A percentile compares a stretch with the other conserved stretches of the same genome.
phyloP scores from a whole-genome alignment of 2,888 invertebrate species.

The Malthinus seriepunctatus region DNA sequence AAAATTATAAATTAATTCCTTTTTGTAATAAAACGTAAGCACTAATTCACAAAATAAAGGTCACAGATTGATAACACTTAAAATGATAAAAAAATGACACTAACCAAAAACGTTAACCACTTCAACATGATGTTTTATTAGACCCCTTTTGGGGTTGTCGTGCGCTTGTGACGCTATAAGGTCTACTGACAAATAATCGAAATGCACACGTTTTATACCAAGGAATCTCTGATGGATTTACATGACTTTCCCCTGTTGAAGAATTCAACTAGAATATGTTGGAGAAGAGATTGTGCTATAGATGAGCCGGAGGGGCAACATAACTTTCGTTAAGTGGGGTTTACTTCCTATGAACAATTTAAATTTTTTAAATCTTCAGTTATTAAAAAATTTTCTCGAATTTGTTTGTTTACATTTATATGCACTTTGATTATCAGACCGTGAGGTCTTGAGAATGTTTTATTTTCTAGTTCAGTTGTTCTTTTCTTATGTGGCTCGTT shows the following conservation, averaged over 20 bases:
- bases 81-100: constrained; percentile 38
- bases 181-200: constrained; percentile 47
- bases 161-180: constrained; percentile 47
- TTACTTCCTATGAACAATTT: constrained; percentile 15
- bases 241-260: constrained; percentile 44
- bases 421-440: neutral
- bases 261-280: constrained; percentile 12
- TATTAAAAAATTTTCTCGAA: neutral
- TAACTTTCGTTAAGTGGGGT: constrained; percentile 24
- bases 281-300: constrained; percentile 14
- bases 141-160: constrained; percentile 41
- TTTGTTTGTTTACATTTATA: constrained; percentile 5
- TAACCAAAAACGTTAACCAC: constrained; percentile 55
- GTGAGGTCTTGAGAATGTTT: neutral
- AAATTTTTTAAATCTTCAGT: neutral
- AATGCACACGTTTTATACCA: constrained; percentile 47
- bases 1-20: constrained; percentile 3
- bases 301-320: constrained; percentile 20
- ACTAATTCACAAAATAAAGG: constrained; percentile 5
- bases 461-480: too few relatives aligned
- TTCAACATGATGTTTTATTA: constrained; percentile 46
- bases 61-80: neutral
- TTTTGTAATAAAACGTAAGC: constrained; percentile 4
- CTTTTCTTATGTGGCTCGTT: too few relatives aligned
- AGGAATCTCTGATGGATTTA: constrained; percentile 43